These are phyloP conservation scores for Malacoraja senta DNA, from an alignment of 2,797 vertebrate species.

Conservation along the genomic window DNA sequence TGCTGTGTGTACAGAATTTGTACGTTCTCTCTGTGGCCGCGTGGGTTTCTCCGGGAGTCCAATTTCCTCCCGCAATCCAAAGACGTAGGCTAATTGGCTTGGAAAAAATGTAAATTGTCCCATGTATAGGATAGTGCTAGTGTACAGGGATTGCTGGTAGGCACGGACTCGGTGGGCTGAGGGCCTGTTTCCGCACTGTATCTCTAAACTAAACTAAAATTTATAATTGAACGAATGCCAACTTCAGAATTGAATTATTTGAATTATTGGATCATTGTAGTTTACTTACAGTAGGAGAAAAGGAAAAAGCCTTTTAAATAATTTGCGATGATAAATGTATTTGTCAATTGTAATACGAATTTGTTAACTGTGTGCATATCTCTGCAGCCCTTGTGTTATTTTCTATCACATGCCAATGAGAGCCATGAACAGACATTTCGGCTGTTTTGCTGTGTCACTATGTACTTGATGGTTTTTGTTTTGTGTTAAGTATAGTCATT, in stretches of 20 bases:
- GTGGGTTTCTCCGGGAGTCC: no score
- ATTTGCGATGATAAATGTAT: neutral
- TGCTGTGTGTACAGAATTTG: no score
- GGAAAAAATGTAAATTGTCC: no score
- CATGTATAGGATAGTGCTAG: no score
- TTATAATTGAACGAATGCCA: neutral
- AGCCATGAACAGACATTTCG: slow-evolving; percentile 24
- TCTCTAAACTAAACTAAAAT: no score
- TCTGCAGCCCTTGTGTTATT: slow-evolving; percentile 12
- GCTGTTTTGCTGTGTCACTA: slow-evolving; percentile 6
- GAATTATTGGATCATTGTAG: neutral
- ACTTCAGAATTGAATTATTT: neutral
- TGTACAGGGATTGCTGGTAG: no score
- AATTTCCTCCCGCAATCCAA: no score
- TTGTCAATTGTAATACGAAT: neutral
- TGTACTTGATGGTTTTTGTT: slow-evolving; percentile 27
- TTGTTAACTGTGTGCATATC: neutral
- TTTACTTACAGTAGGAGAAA: neutral
- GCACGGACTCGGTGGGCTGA: no score
- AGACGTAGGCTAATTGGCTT: no score
- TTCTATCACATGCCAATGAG: neutral
- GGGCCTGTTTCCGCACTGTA: no score
- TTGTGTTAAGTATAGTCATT: neutral
- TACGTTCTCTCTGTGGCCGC: no score
- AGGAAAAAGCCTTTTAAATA: neutral